Percentiles rank a stretch among this genome's conserved stretches.
phyloP scores from a whole-genome alignment of 2,888 invertebrate genomes.

The Tupiocoris notatus region DNA sequence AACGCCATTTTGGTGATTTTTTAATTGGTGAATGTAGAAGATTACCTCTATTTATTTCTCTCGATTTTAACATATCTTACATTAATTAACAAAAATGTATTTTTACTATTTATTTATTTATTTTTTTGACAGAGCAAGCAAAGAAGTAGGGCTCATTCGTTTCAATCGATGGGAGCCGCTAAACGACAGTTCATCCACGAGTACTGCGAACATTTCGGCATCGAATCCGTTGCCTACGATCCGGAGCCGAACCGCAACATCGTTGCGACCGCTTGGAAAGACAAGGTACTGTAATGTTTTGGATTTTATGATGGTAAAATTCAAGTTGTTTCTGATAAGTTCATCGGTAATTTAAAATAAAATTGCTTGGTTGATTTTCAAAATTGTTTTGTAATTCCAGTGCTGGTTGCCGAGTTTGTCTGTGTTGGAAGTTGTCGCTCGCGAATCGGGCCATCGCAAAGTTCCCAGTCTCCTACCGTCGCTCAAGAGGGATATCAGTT shows the following conservation, averaged over 20 bases:
- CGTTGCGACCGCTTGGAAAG: constrained; percentile 82
- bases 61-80: no score
- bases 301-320: no score
- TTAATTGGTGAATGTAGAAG: no score
- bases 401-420: constrained; percentile 89
- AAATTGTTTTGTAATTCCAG: constrained; percentile 58
- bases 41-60: no score
- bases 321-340: no score
- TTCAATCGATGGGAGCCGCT: constrained; percentile 89
- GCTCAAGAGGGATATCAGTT: constrained; percentile 42
- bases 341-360: no score
- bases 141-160: constrained; percentile 78
- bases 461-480: constrained; percentile 64
- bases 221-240: constrained; percentile 91
- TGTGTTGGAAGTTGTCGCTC: constrained; percentile 74
- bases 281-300: constrained; percentile 60
- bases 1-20: no score
- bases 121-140: constrained; percentile 80
- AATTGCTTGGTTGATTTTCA: no score
- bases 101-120: no score
- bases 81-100: no score
- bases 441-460: constrained; percentile 75
- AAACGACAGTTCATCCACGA: constrained; percentile 92
- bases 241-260: constrained; percentile 93
- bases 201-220: constrained; percentile 90